Evolutionary conservation across 1,140 invertebrate species (phyloP), one percentile per base, ranked within the genome.

Genomic region (Pachypeltis micranthus): DNA sequence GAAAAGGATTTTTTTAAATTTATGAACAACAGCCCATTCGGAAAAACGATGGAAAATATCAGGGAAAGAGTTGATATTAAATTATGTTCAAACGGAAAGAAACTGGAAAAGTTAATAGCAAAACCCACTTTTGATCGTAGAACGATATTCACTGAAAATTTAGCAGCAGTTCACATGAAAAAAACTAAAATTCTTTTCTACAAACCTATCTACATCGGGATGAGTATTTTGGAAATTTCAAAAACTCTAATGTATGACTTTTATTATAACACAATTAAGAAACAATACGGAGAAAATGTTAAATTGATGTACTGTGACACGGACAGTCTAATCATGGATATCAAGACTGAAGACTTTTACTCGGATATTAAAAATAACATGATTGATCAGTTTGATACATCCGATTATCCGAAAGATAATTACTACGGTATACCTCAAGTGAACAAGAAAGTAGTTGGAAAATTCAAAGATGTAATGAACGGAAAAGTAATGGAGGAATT

Each of bases 401-500:
- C n/a, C n/a, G 62, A 57, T 28, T 63, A 68, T 51, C 69, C n/a
- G n/a, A 66, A 54, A 58, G 63, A 12, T 28, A 16, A 39, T 56
- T 64, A 64, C 62, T 62, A 59, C 29, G 44, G 26, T 28, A 27
- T 21, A 63, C n/a, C n/a, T 57, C 34, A 47, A 19, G 19, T n/a
- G 34, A 29, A 24, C 19, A 10, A 66, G 64, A 51, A 77, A 77
- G n/a, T n/a, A n/a, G n/a, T n/a, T n/a, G n/a, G n/a, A n/a, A n/a
- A n/a, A n/a, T n/a, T n/a, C n/a, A n/a, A n/a, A n/a, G n/a, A n/a
- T n/a, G n/a, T n/a, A n/a, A n/a, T n/a, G n/a, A n/a, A n/a, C n/a
- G n/a, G n/a, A 67, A 80, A 80, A 66, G 71, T 76, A 4, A 23
- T 76, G 1, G 76, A 77, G 3, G 69, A 74, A 67, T 78, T 73